These are phyloP conservation scores for Charadrius vociferus DNA, from an alignment of 2,113 vertebrate species.

Conservation along the genomic window DNA sequence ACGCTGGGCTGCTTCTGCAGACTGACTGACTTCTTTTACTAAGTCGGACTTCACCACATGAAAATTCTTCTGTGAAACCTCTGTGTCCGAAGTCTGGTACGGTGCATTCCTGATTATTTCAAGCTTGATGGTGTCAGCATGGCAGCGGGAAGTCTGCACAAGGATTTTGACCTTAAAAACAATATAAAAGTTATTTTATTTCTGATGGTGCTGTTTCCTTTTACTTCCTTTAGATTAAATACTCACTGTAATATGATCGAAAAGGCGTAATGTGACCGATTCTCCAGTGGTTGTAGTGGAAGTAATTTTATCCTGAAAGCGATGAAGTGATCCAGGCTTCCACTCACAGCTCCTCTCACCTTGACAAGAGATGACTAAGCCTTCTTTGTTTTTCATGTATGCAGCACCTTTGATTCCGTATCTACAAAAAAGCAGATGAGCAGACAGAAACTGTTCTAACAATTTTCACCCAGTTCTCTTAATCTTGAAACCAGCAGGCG, in stretches of 20 bases:
- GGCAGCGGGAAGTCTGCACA: conserved; percentile 80
- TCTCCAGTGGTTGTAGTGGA: conserved; percentile 74
- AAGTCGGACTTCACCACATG: conserved; percentile 71
- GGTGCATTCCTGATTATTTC: conserved; percentile 83
- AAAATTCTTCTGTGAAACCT: background rate
- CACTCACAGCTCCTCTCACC: conserved; percentile 78
- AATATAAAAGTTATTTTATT: background rate
- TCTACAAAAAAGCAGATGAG: conserved; percentile 61
- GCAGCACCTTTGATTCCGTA: conserved; percentile 91
- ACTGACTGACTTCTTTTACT: conserved; percentile 85
- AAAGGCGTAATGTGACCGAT: conserved; percentile 83
- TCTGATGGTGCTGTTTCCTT: background rate
- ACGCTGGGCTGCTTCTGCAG: conserved; percentile 81
- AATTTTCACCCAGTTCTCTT: background rate
- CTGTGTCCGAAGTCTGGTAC: background rate
- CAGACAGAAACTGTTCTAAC: background rate
- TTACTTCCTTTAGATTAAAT: background rate
- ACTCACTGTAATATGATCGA: conserved; percentile 91
- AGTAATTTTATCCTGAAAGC: conserved; percentile 80
- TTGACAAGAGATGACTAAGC: conserved; percentile 79
- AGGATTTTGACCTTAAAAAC: conserved; percentile 84
- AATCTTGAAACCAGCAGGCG: background rate
- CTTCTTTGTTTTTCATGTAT: conserved; percentile 88
- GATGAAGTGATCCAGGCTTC: conserved; percentile 83
- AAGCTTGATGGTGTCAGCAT: conserved; percentile 81